Evolutionary conservation across 2,888 invertebrate species (phyloP).

Genomic region (Trichogramma dendrolimi): DNA sequence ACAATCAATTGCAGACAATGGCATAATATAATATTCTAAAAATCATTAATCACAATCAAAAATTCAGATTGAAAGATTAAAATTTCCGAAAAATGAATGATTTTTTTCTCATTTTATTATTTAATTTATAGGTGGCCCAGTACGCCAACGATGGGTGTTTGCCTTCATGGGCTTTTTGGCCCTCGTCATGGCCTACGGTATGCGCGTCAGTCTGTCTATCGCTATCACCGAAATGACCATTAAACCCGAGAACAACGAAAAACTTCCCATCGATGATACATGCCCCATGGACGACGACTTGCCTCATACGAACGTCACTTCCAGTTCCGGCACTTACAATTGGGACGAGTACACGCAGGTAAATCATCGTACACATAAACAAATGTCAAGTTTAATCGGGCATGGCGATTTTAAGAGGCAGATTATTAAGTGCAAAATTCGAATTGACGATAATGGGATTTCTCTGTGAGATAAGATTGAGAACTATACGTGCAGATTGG

Average conservation of each 20-base stretch:
- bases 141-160: conserved; percentile 49
- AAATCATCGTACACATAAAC: background rate
- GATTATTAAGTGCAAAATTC: too few species aligned
- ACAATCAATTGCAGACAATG: too few species aligned
- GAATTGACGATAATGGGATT: too few species aligned
- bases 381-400: background rate
- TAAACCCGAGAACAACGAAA: conserved; percentile 4
- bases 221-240: conserved; percentile 69
- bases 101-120: too few species aligned
- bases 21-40: too few species aligned
- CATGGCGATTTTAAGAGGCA: background rate
- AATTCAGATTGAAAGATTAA: too few species aligned
- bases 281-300: conserved; percentile 2
- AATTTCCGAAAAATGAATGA: too few species aligned
- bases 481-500: too few species aligned
- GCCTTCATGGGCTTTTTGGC: conserved; percentile 67
- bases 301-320: background rate
- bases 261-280: conserved; percentile 8
- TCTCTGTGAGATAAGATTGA: too few species aligned
- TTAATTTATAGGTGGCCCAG: conserved; percentile 20
- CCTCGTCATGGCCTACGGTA: conserved; percentile 70
- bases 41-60: too few species aligned
- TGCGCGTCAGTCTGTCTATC: conserved; percentile 68
- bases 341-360: conserved; percentile 35
- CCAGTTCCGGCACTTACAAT: conserved; percentile 24